These are phyloP conservation scores for Porites lutea DNA, from an alignment of 64 coral and sea anemone species.

Conservation along the genomic window DNA sequence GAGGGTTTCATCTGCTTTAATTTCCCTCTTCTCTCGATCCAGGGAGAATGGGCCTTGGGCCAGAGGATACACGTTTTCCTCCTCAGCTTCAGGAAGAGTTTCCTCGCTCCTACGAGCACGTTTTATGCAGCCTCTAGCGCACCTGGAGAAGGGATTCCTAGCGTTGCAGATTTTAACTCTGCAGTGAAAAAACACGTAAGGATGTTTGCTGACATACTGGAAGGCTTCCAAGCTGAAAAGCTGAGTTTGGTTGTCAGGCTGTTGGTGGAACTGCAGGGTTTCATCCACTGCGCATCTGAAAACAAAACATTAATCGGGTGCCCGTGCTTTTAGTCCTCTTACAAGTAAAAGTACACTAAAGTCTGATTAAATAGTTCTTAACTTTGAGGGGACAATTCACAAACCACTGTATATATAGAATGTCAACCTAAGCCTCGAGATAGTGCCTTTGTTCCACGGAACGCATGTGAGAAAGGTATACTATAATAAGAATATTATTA, in stretches of 20 bases:
- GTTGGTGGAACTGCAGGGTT: slow-evolving; percentile 53
- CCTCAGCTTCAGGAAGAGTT: background rate
- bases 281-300: slow-evolving; percentile 62
- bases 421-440: too few species aligned
- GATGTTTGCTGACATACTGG: slow-evolving; percentile 66
- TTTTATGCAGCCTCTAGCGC: slow-evolving; percentile 46
- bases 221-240: slow-evolving; percentile 85
- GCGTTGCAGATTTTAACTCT: slow-evolving; percentile 78
- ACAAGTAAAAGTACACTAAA: too few species aligned
- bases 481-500: too few species aligned
- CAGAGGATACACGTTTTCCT: slow-evolving; percentile 1
- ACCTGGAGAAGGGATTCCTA: slow-evolving; percentile 62
- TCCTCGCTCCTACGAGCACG: background rate
- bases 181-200: slow-evolving; percentile 86
- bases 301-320: background rate
- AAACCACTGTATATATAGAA: too few species aligned
- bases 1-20: background rate
- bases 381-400: too few species aligned
- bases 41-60: slow-evolving; percentile 25
- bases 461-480: too few species aligned
- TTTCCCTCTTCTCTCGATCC: slow-evolving; percentile 16
- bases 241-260: background rate
- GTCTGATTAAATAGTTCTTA: too few species aligned
- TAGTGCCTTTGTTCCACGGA: too few species aligned
- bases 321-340: too few species aligned